Percentiles rank a stretch among this genome's conserved stretches.
phyloP scores from a whole-genome alignment of 2,113 vertebrate genomes.

The Gambusia affinis region DNA sequence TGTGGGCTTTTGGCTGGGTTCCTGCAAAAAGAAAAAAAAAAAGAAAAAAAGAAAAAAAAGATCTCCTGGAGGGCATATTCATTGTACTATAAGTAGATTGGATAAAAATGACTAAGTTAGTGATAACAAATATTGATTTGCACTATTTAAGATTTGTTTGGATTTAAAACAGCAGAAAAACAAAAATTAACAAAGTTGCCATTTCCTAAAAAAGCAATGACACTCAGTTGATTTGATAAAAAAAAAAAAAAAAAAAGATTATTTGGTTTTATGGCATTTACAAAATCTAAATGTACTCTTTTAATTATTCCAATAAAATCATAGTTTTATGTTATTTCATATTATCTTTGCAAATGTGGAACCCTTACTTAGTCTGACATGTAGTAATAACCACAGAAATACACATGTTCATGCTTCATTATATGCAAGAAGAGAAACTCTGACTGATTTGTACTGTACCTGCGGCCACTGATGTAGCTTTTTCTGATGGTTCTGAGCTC shows the following conservation, averaged over 20 bases:
- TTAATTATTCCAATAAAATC: not conserved
- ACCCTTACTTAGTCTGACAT: slow-evolving; percentile 17
- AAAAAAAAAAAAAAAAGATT: not conserved
- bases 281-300: not conserved
- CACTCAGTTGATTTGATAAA: not conserved
- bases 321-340: slow-evolving; percentile 2
- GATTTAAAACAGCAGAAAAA: not conserved
- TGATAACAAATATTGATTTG: slow-evolving; percentile 5
- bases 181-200: slow-evolving; percentile 20
- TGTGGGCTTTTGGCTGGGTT: slow-evolving; percentile 48
- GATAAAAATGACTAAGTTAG: not conserved
- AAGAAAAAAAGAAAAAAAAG: slow-evolving; percentile 20
- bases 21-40: slow-evolving; percentile 44
- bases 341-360: not conserved
- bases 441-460: slow-evolving; percentile 67
- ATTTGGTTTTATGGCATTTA: not conserved
- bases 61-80: slow-evolving; percentile 56
- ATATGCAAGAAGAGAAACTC: slow-evolving; percentile 18
- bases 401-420: not conserved
- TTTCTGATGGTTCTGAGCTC: slow-evolving; percentile 57
- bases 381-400: slow-evolving; percentile 7
- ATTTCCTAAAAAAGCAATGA: slow-evolving; percentile 3
- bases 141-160: not conserved
- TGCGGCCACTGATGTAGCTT: slow-evolving; percentile 59
- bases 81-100: slow-evolving; percentile 33